phyloP scores from a whole-genome alignment of 2,888 invertebrate genomes.

The Diploptera punctata region DNA sequence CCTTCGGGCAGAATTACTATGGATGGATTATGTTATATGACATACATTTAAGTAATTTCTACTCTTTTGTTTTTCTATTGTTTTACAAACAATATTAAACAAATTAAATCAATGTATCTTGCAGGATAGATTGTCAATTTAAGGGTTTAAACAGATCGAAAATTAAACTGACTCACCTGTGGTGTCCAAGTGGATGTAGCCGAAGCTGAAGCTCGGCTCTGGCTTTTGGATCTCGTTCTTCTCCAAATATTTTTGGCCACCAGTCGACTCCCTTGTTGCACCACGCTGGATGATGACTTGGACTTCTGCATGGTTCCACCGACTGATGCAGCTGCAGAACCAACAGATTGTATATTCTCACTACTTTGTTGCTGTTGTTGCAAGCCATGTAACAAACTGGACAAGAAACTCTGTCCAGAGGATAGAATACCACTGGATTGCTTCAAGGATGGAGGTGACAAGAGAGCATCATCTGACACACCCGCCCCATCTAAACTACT shows the following conservation, averaged over 20 bases:
- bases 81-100: too few relatives aligned
- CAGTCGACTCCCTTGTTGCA: constrained; percentile 72
- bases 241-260: constrained; percentile 87
- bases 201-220: constrained; percentile 67
- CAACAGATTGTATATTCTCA: constrained; percentile 49
- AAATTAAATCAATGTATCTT: too few relatives aligned
- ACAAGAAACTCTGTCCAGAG: constrained; percentile 67
- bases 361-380: constrained; percentile 58
- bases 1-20: too few relatives aligned
- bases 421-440: constrained; percentile 54
- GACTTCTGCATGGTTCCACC: constrained; percentile 85
- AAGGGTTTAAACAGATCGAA: too few relatives aligned
- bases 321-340: constrained; percentile 42
- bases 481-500: constrained; percentile 59
- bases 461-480: constrained; percentile 53
- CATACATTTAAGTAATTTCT: too few relatives aligned
- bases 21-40: too few relatives aligned
- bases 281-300: constrained; percentile 86
- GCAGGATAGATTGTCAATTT: too few relatives aligned
- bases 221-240: constrained; percentile 82
- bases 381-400: constrained; percentile 66
- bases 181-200: constrained; percentile 77
- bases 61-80: too few relatives aligned
- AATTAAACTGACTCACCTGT: constrained; percentile 64
- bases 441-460: constrained; percentile 55